phyloP scores from a whole-genome alignment of 92 coral and sea anemone genomes.

The Ricordea florida region DNA sequence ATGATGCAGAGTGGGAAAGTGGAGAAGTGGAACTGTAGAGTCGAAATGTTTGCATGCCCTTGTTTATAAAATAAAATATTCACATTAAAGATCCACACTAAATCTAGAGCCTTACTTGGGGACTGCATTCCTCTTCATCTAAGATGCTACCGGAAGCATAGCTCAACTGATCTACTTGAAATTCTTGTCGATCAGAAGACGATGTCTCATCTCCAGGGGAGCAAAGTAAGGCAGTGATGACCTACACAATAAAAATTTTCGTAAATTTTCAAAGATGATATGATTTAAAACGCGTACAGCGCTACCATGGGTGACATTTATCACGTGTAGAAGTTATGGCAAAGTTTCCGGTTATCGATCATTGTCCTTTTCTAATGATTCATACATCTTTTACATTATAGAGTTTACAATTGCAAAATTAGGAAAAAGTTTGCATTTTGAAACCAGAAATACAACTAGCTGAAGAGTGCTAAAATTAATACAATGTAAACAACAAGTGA shows the following conservation, averaged over 20 bases:
- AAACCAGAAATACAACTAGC: no score
- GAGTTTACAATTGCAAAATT: no score
- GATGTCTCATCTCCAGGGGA: not conserved
- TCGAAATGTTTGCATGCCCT: not conserved
- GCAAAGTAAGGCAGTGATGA: not conserved
- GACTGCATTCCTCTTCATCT: slow-evolving; percentile 15
- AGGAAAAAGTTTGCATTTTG: no score
- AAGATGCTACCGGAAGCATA: slow-evolving; percentile 12
- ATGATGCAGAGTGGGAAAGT: not conserved
- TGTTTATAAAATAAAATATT: not conserved
- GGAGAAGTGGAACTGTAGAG: slow-evolving; percentile 2
- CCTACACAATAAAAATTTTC: not conserved
- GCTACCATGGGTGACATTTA: no score
- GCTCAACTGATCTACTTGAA: slow-evolving; percentile 2
- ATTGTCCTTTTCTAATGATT: no score
- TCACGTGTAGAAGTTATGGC: no score
- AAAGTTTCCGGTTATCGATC: no score
- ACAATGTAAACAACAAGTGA: no score
- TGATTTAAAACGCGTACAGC: not conserved
- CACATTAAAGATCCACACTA: slow-evolving; percentile 3
- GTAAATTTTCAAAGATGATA: not conserved
- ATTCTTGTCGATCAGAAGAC: not conserved
- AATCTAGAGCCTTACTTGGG: not conserved
- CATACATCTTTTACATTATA: no score
- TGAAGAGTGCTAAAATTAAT: no score